Evolutionary conservation across 2,888 invertebrate genomes (phyloP).

Genomic region (Theretra japonica): DNA sequence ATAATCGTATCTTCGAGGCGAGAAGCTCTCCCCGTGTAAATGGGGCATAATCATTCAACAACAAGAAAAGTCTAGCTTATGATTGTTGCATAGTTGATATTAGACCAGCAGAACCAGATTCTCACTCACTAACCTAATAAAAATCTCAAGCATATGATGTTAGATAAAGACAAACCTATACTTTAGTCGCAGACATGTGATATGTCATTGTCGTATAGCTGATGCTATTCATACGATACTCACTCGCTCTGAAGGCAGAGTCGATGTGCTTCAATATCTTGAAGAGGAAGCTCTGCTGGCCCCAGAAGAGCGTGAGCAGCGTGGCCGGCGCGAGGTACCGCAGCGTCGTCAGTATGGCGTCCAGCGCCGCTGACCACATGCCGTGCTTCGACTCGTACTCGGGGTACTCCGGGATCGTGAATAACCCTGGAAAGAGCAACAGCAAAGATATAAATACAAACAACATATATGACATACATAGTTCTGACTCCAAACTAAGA

Average conservation of each 20-base stretch:
- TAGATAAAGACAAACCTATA: background rate
- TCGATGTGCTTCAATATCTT: constrained; percentile 82
- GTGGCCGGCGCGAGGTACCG: constrained; percentile 85
- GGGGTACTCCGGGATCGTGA: constrained; percentile 79
- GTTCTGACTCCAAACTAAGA: no score
- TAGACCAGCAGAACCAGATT: no score
- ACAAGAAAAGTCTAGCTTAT: no score
- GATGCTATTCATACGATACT: constrained; percentile 47
- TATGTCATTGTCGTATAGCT: no score
- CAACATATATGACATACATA: no score
- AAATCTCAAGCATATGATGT: background rate
- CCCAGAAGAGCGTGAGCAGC: constrained; percentile 82
- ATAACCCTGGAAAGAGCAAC: constrained; percentile 67
- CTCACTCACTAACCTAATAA: no score
- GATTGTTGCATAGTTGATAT: no score
- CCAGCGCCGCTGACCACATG: constrained; percentile 80
- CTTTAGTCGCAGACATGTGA: no score
- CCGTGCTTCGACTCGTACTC: constrained; percentile 72
- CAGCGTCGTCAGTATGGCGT: constrained; percentile 77
- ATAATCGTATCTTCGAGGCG: no score
- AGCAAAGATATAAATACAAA: no score
- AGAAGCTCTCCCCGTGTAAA: no score
- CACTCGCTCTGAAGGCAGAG: constrained; percentile 82
- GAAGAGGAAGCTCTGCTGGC: constrained; percentile 82
- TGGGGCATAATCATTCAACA: no score